Conservation (phyloP, 1,140 invertebrate species). For the Panagrolaimus sp. region DNA sequence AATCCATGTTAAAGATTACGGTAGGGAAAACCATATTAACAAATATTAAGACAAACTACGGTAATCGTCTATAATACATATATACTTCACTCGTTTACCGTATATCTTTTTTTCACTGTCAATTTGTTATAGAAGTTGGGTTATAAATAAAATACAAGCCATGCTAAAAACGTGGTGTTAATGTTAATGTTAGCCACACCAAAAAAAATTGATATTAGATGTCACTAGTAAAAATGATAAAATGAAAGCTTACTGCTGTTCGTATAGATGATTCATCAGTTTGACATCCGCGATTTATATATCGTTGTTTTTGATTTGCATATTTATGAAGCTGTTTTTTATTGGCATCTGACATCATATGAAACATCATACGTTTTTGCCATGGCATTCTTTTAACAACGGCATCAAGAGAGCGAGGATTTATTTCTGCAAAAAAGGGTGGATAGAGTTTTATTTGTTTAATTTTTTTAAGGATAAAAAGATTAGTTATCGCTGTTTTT, state of each 20-base stretch:
- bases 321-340: slow-evolving; percentile 12
- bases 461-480: too few species aligned
- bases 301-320: background rate
- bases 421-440: background rate
- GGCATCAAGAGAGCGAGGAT: slow-evolving; percentile 27
- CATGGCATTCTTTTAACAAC: slow-evolving; percentile 40
- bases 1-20: too few species aligned
- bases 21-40: too few species aligned
- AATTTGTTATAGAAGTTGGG: too few species aligned
- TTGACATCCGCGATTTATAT: slow-evolving; percentile 5
- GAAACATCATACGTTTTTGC: slow-evolving; percentile 36
- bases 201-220: background rate
- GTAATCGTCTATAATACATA: background rate
- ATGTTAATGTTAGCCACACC: background rate
- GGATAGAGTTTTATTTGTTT: too few species aligned
- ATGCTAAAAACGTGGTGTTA: background rate
- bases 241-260: background rate
- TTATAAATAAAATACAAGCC: background rate
- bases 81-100: background rate
- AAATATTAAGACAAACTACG: too few species aligned
- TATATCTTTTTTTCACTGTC: too few species aligned
- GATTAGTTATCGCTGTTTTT: too few species aligned
- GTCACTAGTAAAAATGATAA: too few species aligned
- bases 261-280: background rate
- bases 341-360: slow-evolving; percentile 32